These are phyloP conservation scores for Lacerta viridis DNA, from an alignment of 2,797 vertebrate species.

Conservation along the genomic window DNA sequence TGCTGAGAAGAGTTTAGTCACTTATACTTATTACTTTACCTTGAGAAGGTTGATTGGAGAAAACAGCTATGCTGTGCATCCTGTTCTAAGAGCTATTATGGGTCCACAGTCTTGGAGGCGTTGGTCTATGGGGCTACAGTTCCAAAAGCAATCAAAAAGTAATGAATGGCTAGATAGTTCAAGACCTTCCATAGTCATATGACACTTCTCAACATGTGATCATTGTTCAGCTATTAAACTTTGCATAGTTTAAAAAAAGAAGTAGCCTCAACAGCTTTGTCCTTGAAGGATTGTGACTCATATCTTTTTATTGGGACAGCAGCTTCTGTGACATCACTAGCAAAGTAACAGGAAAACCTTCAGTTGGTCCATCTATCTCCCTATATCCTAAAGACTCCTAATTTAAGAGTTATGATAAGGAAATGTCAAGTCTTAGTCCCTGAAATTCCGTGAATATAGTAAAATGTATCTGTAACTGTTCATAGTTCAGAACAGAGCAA, in stretches of 20 bases:
- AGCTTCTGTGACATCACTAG: no score
- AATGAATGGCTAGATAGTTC: not conserved
- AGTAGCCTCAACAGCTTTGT: no score
- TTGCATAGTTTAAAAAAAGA: not conserved
- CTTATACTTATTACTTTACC: not conserved
- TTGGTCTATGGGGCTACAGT: not conserved
- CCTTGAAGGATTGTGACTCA: no score
- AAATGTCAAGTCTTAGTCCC: not conserved
- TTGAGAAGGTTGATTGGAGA: not conserved
- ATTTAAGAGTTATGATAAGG: not conserved
- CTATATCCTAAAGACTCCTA: not conserved
- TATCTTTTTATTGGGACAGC: no score
- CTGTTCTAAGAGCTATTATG: not conserved
- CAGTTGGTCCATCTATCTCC: not conserved
- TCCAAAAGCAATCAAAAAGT: not conserved
- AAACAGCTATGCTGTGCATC: not conserved
- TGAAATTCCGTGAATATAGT: not conserved
- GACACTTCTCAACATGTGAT: no score
- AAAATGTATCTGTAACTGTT: fast-evolving
- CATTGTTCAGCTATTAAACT: no score
- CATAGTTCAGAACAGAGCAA: slow-evolving; percentile 20
- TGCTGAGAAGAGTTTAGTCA: not conserved
- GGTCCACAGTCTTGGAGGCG: not conserved
- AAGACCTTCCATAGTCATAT: no score
- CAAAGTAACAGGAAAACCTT: no score